Base-by-base conservation (phyloP, 1,140 invertebrate genomes). In the Agrilus planipennis region DNA sequence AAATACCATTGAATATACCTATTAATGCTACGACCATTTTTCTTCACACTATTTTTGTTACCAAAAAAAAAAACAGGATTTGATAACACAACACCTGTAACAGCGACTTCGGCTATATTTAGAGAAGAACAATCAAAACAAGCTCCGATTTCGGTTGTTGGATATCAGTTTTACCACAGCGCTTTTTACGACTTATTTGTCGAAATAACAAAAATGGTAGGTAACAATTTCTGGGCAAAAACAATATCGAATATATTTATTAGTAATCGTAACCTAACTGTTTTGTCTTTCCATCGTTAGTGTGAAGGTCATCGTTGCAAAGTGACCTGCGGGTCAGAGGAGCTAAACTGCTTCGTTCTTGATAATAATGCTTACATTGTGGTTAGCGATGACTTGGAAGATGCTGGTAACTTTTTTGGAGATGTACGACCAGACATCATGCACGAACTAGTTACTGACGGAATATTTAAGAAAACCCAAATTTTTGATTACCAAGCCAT, bases 401-500 rank as follows among this genome's bases (percentile, higher is more conserved):
- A 53, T 34, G 81, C 82, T 7, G 85, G 85, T 14, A 70, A 71
- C 43, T 93, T 92, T 61, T 89, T 92, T 50, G 88, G 89, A 0
- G 81, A 87, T 55, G 70, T 92, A 25, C 60, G 73, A 40, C 76
- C 84, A 22, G 76, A 81, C 16, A 73, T 92, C 3, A 88, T 91
- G 78, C 64, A 72, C 30, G 74, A 71, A 34, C 62, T 94, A 25
- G 75, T 91, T 0, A 69, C 79, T 41, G 77, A 83, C 23, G 75
- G 77, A 15, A 77, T 93, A 12, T 93, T 76, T 61, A 76, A 78
- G 46, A 68, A 72, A 46, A 77, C 89, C 6, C 71, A 72, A 30
- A 73, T 91, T 27, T 84, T 79, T 42, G 89, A 94, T 63, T 92
- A 92, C 62, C 89, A 93, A 66, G 87, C 81, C 0, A 84, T 91